Conservation (phyloP, 2,888 invertebrate species). For the Synergus laeviventris region DNA sequence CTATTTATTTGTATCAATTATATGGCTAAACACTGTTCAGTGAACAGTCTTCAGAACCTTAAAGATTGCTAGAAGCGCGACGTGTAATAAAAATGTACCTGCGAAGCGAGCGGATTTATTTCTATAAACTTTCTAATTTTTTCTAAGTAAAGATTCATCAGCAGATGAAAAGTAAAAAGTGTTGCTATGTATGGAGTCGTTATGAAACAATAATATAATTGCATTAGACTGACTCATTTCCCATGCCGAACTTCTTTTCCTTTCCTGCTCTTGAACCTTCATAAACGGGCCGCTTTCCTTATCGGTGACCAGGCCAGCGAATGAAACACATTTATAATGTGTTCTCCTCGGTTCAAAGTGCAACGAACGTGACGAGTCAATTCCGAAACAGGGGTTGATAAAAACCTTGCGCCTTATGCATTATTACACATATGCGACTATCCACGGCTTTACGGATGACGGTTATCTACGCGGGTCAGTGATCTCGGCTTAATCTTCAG, state of each 20-base stretch:
- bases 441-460: slow-evolving; percentile 64
- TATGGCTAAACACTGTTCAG: too few relatives aligned
- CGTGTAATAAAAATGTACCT: too few relatives aligned
- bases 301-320: slow-evolving; percentile 27
- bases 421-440: slow-evolving; percentile 50
- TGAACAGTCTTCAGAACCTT: too few relatives aligned
- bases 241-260: slow-evolving; percentile 3
- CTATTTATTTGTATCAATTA: too few relatives aligned
- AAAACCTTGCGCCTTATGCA: slow-evolving; percentile 60
- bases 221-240: slow-evolving; percentile 5
- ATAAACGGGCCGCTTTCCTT: slow-evolving; percentile 1
- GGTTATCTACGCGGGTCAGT: slow-evolving; percentile 74
- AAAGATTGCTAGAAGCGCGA: too few relatives aligned
- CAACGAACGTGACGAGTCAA: slow-evolving; percentile 63
- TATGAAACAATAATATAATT: slow-evolving; percentile 19
- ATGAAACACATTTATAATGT: slow-evolving; percentile 44
- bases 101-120: too few relatives aligned
- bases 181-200: neutral
- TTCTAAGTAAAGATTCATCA: slow-evolving; percentile 3
- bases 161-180: neutral
- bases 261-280: slow-evolving; percentile 42
- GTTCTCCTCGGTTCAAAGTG: slow-evolving; percentile 61
- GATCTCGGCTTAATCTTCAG: slow-evolving; percentile 72
- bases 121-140: slow-evolving; percentile 23
- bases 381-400: slow-evolving; percentile 69